phyloP scores from a whole-genome alignment of 35 echinoderm and acorn worm species.

The Stichopus chloronotus region DNA sequence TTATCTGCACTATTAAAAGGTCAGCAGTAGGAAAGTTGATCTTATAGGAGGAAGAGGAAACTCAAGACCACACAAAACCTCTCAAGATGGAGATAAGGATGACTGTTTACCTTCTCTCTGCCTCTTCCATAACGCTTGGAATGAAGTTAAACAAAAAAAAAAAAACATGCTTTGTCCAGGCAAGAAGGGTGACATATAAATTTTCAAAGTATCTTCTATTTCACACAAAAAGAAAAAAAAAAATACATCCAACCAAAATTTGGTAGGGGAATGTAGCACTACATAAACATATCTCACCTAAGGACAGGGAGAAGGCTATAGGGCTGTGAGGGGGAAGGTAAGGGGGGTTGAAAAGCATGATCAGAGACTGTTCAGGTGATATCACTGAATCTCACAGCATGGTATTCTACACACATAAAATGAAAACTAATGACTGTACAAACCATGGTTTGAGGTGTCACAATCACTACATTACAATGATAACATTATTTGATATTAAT shows the following conservation, averaged over 20 bases:
- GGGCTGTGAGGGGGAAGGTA: background rate
- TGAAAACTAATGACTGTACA: too few species aligned
- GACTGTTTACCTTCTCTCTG: conserved; percentile 71
- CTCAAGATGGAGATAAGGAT: background rate
- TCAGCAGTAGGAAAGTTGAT: too few species aligned
- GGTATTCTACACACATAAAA: too few species aligned
- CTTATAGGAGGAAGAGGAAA: too few species aligned
- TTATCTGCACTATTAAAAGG: too few species aligned
- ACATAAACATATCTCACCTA: background rate
- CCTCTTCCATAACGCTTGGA: conserved; percentile 82
- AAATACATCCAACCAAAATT: too few species aligned
- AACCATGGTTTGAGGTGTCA: too few species aligned
- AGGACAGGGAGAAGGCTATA: background rate
- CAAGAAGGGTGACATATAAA: background rate
- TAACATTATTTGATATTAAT: too few species aligned
- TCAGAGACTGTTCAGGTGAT: too few species aligned
- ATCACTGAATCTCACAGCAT: too few species aligned
- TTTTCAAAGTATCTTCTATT: background rate
- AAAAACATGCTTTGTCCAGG: background rate
- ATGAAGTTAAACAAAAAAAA: conserved; percentile 44
- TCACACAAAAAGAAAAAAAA: background rate
- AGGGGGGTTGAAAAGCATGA: background rate
- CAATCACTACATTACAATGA: too few species aligned
- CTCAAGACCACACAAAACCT: background rate
- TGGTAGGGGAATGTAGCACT: too few species aligned